Base-by-base conservation (phyloP, 2,888 invertebrate species). In the Thelaira solivaga region DNA sequence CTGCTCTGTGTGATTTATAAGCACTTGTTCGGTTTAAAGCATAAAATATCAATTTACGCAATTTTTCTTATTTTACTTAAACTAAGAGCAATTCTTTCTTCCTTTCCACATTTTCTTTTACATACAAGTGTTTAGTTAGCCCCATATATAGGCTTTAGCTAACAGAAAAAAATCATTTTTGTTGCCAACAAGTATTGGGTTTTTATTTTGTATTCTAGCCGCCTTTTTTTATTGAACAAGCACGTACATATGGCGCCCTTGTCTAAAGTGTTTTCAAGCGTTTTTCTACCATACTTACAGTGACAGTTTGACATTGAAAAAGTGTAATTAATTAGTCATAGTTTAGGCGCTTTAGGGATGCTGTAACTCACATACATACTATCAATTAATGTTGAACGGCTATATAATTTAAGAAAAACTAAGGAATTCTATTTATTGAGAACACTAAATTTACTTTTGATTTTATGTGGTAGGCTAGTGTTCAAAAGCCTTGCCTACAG, bases 261-360 rank as follows among this genome's bases (percentile, higher is more conserved):
- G 67, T 67, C 53, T 69, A 31, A 36, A 20, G 26, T 31, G n/a
- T 55, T 34, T 47, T 29, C 11, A 10, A 31, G 16, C 8, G 11
- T 47, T 55, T 49, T 36, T 7, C 24, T 36, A 20, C 53, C 43
- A 29, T 62, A 67, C 41, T 41, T 36, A 47, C 49, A 67, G 73
- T 78, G 83, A 82, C 83, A 82, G 83, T 80, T 83, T 85, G 84
- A 85, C 85, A 83, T 84, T 86, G 84, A 84, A 84, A 83, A 85
- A 85, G 81, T 82, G 81, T 82, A 83, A 86, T 84, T 85, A 85
- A 86, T 86, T 84, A 84, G 82, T 82, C 82, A 83, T 75, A 80
- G 75, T 78, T 74, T 55, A 59, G 79, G 74, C 77, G 76, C 67
- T 74, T 62, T 68, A 77, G 24, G 43, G 51, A 16, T 26, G 26